A percentile compares a stretch with the other conserved stretches of the same genome.
These are phyloP conservation scores for Edolisoma coerulescens DNA, from an alignment of 2,113 vertebrate genomes.

Conservation along the genomic window DNA sequence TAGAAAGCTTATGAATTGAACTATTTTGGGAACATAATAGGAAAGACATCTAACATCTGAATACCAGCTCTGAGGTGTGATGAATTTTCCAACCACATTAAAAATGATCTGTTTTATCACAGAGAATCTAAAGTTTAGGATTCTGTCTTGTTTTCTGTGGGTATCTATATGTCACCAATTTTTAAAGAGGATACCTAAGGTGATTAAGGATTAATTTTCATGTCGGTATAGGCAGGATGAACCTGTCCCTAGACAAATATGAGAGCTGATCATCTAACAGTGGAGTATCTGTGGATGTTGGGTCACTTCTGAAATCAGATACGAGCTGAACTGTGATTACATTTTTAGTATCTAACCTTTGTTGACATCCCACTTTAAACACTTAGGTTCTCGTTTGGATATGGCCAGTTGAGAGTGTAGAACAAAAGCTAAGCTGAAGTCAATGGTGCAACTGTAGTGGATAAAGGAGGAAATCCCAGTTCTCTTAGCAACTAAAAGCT, in stretches of 20 bases:
- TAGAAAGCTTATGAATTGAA: neutral
- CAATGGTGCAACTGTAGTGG: neutral
- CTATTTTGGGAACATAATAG: neutral
- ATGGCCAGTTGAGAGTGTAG: neutral
- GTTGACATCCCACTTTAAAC: neutral
- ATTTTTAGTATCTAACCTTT: neutral
- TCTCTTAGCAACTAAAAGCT: neutral
- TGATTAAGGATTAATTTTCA: neutral
- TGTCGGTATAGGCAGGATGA: neutral
- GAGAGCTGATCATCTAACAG: neutral
- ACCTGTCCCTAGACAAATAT: neutral
- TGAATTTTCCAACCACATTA: neutral
- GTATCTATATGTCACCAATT: neutral
- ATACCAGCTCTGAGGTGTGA: neutral
- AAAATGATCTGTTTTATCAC: rapidly evolving
- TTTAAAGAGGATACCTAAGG: neutral
- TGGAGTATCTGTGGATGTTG: neutral
- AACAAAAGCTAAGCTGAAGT: neutral
- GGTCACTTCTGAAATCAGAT: neutral
- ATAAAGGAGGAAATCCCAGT: neutral
- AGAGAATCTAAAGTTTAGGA: neutral
- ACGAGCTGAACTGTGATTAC: neutral
- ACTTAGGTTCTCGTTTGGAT: neutral
- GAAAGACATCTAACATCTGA: neutral
- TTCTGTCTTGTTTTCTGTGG: neutral